Evolutionary conservation across 2,888 invertebrate species (phyloP), one percentile per base, ranked within the genome.

Genomic region (Anthrax anthrax): DNA sequence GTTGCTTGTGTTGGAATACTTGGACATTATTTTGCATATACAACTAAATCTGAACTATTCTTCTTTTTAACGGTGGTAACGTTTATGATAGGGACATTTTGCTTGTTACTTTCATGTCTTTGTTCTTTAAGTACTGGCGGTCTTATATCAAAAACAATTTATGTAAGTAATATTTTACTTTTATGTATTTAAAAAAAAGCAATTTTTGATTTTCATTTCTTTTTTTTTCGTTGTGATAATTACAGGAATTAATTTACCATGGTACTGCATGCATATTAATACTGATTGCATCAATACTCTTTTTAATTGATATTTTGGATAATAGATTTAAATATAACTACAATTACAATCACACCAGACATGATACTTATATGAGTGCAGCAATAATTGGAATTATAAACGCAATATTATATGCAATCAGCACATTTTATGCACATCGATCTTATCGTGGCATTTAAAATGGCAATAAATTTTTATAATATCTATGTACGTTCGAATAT

Each of bases 181-280:
- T 37, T 42, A 39, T 37, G 14, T 34, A 39, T 23, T 13, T 19
- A 39, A n/a, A 37, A 37, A 10, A 17, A 41, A 16, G 19, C 4
- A 19, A 19, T 27, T 27, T 37, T 14, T 23, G 4, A 6, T 6
- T 23, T 6, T 23, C 8, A n/a, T 18, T 36, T 37, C 10, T 43
- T 18, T 27, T 18, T 23, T 23, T 23, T 23, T 23, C n/a, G n/a
- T n/a, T 23, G n/a, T 1, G n/a, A 10, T 45, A 39, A 18, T 27
- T 76, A 39, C 69, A 89, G 89, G 88, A 89, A 73, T 74, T 87
- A 46, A 72, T 89, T 51, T 90, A 85, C 59, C 89, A 90, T 56
- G 73, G 78, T 9, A 67, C 84, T 48, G 88, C 81, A 3, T 84
- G 79, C 56, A 70, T 84, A 46, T 66, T 89, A 47, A 75, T 85